Base-by-base conservation (phyloP, 2,113 vertebrate genomes). In the Chaenocephalus aceratus region DNA sequence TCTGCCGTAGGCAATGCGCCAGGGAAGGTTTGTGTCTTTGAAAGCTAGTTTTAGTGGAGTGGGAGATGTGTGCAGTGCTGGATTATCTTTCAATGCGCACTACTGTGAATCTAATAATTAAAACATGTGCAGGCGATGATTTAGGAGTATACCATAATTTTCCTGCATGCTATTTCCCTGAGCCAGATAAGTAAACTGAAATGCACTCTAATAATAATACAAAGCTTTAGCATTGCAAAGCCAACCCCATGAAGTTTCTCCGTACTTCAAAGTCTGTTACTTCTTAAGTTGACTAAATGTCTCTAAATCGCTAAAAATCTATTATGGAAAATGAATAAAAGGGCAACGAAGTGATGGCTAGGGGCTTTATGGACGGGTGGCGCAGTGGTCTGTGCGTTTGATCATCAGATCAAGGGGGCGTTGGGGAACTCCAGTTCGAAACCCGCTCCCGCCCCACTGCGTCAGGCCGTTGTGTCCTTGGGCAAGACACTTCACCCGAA, bases 31-130 rank as follows among this genome's bases (percentile, higher is more conserved):
- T 57, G 46, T 60, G 59, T 70, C 54, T 84, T 64, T 84, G 64
- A 79, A 86, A 77, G 23, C 21, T 71, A 70, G 65, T 75, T 84
- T 75, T 62, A 21, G 5, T 49, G 12, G 49, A 62, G 74, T 26
- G 4, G 34, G 13, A 36, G 41, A 10, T 21, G 56, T 58, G 21
- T 66, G 12, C 26, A 53, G 36, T 4, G 13, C 21, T 68, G 30
- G 52, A 48, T 48, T 71, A 9, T 72, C 14, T 41, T 52, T 67
- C 36, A 59, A 57, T 12, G 60, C 67, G 53, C 5, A 64, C 48
- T 21, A 44, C 46, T 65, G 21, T 75, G 13, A 56, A 34, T 77
- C 30, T 45, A 46, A 51, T 75, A 41, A 78, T 68, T 62, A 21
- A 53, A 54, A 60, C 58, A 44, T 72, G 53, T 63, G 49, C 57